Conservation (phyloP, 2,888 invertebrate species). For the Eristalinus sepulchralis region DNA sequence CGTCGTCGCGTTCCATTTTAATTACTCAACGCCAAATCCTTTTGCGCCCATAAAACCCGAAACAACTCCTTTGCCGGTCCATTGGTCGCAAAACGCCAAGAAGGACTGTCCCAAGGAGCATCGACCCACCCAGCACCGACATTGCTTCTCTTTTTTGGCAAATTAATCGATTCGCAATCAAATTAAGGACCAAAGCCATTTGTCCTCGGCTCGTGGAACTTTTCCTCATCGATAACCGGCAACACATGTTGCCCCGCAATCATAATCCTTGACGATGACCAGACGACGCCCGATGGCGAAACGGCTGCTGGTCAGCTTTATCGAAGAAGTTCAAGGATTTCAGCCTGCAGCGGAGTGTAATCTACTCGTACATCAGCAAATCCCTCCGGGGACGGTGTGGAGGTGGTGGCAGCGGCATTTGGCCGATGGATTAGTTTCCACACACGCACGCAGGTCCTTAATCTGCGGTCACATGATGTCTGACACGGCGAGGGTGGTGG, state of each 20-base stretch:
- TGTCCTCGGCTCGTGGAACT: background rate
- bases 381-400: background rate
- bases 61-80: background rate
- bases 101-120: background rate
- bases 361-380: slow-evolving; percentile 24
- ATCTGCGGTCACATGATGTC: slow-evolving; percentile 53
- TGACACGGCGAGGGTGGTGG: slow-evolving; percentile 12
- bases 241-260: slow-evolving; percentile 16
- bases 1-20: background rate
- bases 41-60: background rate
- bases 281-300: slow-evolving; percentile 2
- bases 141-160: background rate
- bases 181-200: slow-evolving; percentile 25
- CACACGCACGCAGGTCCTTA: slow-evolving; percentile 24
- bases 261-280: slow-evolving; percentile 40
- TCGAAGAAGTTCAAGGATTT: slow-evolving; percentile 52
- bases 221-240: background rate
- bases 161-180: slow-evolving; percentile 31
- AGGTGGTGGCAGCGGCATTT: background rate
- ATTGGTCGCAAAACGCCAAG: background rate
- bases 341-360: background rate
- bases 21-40: background rate
- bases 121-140: background rate
- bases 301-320: slow-evolving; percentile 21
- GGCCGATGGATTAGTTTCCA: slow-evolving; percentile 23